Evolutionary conservation across 2,797 vertebrate genomes (phyloP).

Genomic region (Enteromius radiatus): DNA sequence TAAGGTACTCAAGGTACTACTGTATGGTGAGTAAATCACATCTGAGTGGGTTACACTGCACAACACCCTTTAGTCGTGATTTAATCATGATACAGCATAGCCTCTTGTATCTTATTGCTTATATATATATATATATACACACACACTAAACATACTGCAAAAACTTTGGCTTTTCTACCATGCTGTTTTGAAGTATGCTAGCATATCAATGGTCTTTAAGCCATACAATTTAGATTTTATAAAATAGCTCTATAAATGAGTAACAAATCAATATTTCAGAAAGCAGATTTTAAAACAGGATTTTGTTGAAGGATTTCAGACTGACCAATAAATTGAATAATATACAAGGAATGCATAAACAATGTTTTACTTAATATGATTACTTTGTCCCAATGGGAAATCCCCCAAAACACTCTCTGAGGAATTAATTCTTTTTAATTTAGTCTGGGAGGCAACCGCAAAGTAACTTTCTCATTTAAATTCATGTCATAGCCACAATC

Average conservation of each 20-base stretch:
- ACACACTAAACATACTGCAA: too few species aligned
- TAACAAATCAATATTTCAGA: slow-evolving; percentile 16
- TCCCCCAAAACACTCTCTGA: not conserved
- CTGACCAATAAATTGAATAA: slow-evolving; percentile 6
- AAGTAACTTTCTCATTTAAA: not conserved
- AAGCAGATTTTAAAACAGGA: not conserved
- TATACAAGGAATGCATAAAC: not conserved
- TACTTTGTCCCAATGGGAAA: not conserved
- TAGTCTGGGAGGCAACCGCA: not conserved
- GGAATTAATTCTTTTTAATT: not conserved
- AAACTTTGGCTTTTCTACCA: too few species aligned
- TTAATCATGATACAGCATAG: too few species aligned
- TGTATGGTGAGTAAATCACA: too few species aligned
- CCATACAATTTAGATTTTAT: not conserved
- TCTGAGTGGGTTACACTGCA: too few species aligned
- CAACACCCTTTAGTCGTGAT: too few species aligned
- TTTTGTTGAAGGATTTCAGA: not conserved
- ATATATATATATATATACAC: too few species aligned
- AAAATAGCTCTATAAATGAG: not conserved
- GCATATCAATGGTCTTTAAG: not conserved
- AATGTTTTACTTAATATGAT: not conserved
- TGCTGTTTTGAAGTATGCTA: not conserved
- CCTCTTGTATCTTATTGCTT: too few species aligned
- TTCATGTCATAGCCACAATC: slow-evolving; percentile 1
- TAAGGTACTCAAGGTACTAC: too few species aligned